Conservation (phyloP, 2,797 vertebrate genomes). For the Sebastes hopkinsi region DNA sequence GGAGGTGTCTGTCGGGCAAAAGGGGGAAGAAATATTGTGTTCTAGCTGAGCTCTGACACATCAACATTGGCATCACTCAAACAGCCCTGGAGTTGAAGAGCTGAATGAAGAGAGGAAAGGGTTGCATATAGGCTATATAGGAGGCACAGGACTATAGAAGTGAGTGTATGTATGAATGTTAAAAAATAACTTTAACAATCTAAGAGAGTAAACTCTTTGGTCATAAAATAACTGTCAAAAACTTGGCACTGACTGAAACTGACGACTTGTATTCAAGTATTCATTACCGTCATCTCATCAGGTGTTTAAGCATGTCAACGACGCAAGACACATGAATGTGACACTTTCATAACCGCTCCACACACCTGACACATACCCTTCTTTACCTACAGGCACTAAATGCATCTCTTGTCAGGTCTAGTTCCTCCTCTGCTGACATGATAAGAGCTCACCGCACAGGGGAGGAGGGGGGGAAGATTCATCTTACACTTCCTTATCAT, state of each 20-base stretch:
- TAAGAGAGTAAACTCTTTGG: neutral
- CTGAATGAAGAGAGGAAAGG: conserved; percentile 2
- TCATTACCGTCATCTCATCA: neutral
- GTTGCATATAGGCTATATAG: neutral
- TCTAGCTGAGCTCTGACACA: conserved; percentile 36
- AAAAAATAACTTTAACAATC: neutral
- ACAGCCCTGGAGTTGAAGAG: conserved; percentile 12
- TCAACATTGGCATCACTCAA: conserved; percentile 43
- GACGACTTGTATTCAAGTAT: neutral
- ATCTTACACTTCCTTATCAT: conserved; percentile 72
- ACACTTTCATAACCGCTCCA: conserved; percentile 1
- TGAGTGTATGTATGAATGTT: neutral
- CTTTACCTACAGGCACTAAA: conserved; percentile 44
- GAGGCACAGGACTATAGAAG: neutral
- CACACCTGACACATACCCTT: conserved; percentile 22
- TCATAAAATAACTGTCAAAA: conserved; percentile 1
- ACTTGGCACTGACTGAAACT: neutral
- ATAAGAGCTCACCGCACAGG: conserved; percentile 43
- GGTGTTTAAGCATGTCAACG: neutral
- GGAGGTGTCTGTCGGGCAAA: conserved; percentile 37
- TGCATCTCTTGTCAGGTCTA: conserved; percentile 50
- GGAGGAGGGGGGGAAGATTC: conserved; percentile 25
- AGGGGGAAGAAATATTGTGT: conserved; percentile 32
- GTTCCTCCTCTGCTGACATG: conserved; percentile 61
- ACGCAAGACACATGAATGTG: neutral